Conservation (phyloP, 37 sponge, comb jelly and placozoan genomes). For the Cliona cf. orientalis region DNA sequence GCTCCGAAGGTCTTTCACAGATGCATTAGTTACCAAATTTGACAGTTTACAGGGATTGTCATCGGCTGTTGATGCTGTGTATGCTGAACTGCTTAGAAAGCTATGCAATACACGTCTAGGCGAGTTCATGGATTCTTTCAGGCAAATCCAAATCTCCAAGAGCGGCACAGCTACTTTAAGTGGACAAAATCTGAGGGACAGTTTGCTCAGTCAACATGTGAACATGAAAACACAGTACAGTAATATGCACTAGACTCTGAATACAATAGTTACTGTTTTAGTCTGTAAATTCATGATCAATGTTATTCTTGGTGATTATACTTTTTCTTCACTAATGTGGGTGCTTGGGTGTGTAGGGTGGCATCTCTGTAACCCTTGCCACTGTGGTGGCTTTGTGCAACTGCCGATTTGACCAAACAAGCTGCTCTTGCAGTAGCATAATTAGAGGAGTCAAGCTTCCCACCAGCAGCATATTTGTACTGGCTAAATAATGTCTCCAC, state of each 20-base stretch:
- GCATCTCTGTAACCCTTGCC: slow-evolving; percentile 31
- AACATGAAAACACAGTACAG: background rate
- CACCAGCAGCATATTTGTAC: slow-evolving; percentile 3
- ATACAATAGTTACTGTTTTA: too few relatives aligned
- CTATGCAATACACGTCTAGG: slow-evolving; percentile 17
- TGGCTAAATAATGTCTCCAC: slow-evolving; percentile 38
- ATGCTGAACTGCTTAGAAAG: background rate
- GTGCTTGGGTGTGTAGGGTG: background rate
- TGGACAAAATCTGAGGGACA: slow-evolving; percentile 26
- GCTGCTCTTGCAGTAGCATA: slow-evolving; percentile 30
- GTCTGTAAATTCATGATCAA: background rate
- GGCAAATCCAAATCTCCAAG: slow-evolving; percentile 3
- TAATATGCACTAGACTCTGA: background rate
- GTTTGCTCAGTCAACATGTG: background rate
- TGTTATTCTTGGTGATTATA: background rate
- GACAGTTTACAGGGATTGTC: background rate
- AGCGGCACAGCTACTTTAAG: slow-evolving; percentile 4
- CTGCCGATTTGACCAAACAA: background rate
- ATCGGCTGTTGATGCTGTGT: background rate
- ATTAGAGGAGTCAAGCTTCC: slow-evolving; percentile 2
- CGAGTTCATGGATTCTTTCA: background rate
- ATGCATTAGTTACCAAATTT: background rate
- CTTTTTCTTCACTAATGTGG: background rate
- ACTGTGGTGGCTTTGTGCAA: slow-evolving; percentile 17
- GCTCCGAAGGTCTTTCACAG: background rate